Evolutionary conservation across 1,140 invertebrate species (phyloP).

Genomic region (Rhagoletis zephyria): DNA sequence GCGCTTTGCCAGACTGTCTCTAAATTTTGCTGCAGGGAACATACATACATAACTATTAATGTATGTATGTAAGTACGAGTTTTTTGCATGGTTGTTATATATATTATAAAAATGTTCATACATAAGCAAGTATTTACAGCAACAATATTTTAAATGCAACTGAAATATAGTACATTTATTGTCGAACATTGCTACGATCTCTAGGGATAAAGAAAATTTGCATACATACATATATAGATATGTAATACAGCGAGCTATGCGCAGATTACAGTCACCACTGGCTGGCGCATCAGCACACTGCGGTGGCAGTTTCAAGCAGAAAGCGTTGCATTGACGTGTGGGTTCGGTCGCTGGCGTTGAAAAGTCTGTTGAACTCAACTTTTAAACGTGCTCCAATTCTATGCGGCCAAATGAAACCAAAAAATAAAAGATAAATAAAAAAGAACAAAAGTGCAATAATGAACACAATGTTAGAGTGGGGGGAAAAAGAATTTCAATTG

Average conservation of each 20-base stretch:
- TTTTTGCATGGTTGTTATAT: too few relatives aligned
- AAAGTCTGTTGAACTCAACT: constrained; percentile 35
- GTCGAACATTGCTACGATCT: neutral
- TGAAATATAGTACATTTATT: neutral
- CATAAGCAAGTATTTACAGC: neutral
- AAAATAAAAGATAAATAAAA: neutral
- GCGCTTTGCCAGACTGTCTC: too few relatives aligned
- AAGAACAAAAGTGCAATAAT: neutral
- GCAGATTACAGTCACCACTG: neutral
- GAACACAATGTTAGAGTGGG: neutral
- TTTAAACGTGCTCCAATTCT: neutral
- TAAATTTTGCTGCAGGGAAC: too few relatives aligned
- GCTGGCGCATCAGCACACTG: neutral
- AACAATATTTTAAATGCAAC: too few relatives aligned
- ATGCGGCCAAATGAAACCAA: neutral
- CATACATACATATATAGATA: neutral
- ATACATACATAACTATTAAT: too few relatives aligned
- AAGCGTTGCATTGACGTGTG: neutral
- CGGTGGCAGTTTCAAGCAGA: neutral
- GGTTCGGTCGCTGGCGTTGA: neutral
- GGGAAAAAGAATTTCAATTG: neutral
- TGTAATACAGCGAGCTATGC: neutral
- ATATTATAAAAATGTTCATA: neutral
- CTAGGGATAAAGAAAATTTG: neutral
- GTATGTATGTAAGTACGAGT: too few relatives aligned